Evolutionary conservation across 2,113 vertebrate species (phyloP).

Genomic region (Vulpes lagopus): DNA sequence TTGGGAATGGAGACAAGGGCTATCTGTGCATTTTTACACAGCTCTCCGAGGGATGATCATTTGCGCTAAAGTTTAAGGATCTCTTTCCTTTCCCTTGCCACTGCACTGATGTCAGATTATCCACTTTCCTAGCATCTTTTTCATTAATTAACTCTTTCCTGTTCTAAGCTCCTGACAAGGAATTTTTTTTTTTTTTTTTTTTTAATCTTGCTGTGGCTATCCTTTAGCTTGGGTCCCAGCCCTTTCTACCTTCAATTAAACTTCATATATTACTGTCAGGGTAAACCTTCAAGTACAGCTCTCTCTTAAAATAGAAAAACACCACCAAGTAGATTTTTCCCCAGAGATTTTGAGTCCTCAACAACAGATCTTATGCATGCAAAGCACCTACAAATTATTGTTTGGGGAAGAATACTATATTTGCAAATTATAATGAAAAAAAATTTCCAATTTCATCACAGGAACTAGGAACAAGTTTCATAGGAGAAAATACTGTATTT

Average conservation of each 20-base stretch:
- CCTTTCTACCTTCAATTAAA: background rate
- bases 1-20: background rate
- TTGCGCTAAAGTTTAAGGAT: background rate
- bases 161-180: background rate
- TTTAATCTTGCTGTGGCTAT: background rate
- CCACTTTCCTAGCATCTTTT: background rate
- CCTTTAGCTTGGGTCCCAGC: background rate
- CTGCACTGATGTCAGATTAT: background rate
- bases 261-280: background rate
- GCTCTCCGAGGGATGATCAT: background rate
- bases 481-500: background rate
- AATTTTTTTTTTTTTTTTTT: constrained; percentile 24
- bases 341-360: background rate
- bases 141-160: background rate
- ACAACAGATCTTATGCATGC: background rate
- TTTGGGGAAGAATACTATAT: background rate
- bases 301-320: background rate
- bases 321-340: background rate
- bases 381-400: background rate
- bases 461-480: background rate
- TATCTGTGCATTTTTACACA: background rate
- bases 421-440: background rate
- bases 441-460: background rate
- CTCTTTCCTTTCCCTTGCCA: background rate
- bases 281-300: background rate